Conservation (phyloP, 2,797 vertebrate genomes). For the Carcharodon carcharias region DNA sequence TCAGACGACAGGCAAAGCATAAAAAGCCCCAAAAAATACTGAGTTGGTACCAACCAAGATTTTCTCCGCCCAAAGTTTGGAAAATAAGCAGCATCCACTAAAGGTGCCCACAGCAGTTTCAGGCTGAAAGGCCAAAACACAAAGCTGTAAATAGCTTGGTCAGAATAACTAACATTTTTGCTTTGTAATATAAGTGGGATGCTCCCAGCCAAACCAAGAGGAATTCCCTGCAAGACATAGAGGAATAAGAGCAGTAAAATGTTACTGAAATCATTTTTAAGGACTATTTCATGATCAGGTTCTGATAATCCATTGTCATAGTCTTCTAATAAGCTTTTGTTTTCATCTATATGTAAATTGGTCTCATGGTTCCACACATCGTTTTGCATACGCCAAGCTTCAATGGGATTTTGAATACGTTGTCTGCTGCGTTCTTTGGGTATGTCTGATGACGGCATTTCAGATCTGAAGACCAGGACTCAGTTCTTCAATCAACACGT, state of each 20-base stretch:
- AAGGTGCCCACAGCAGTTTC: constrained; percentile 89
- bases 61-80: constrained; percentile 85
- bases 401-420: constrained; percentile 50
- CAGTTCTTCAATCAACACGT: background rate
- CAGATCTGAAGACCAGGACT: constrained; percentile 48
- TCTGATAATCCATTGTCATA: constrained; percentile 44
- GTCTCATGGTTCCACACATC: constrained; percentile 41
- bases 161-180: constrained; percentile 84
- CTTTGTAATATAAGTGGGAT: constrained; percentile 90
- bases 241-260: constrained; percentile 83
- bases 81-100: constrained; percentile 87
- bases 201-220: constrained; percentile 89
- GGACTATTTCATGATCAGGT: constrained; percentile 45
- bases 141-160: constrained; percentile 95
- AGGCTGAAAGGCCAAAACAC: constrained; percentile 98
- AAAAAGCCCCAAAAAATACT: constrained; percentile 86
- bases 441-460: constrained; percentile 50
- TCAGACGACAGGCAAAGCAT: constrained; percentile 82
- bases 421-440: constrained; percentile 60
- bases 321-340: constrained; percentile 55
- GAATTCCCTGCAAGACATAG: constrained; percentile 93
- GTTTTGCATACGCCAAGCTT: constrained; percentile 40
- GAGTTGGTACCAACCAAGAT: constrained; percentile 96
- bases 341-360: constrained; percentile 54
- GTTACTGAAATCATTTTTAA: constrained; percentile 71